A percentile compares a stretch with the other conserved stretches of the same genome.
These are phyloP conservation scores for Macrosiphum euphorbiae DNA, from an alignment of 2,888 invertebrate genomes.

Conservation along the genomic window DNA sequence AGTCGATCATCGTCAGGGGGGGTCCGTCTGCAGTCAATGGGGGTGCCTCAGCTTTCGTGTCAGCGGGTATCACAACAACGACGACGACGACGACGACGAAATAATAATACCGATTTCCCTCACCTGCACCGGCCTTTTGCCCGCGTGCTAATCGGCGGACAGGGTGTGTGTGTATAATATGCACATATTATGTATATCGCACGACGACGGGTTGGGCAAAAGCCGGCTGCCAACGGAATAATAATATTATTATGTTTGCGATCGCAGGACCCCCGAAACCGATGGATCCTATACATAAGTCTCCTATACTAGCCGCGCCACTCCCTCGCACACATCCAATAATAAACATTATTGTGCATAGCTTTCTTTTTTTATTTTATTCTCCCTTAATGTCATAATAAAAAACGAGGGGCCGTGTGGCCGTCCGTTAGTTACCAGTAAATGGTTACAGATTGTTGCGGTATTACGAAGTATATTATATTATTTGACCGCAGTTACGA, in stretches of 20 bases:
- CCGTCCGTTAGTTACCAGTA: no score
- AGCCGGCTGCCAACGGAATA: not conserved
- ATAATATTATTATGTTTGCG: not conserved
- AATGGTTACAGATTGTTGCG: no score
- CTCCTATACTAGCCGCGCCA: not conserved
- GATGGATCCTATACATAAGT: not conserved
- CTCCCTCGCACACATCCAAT: not conserved
- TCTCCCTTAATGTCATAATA: conserved; percentile 2
- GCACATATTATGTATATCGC: not conserved
- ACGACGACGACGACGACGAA: conserved; percentile 37
- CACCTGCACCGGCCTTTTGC: conserved; percentile 34
- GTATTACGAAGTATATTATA: no score
- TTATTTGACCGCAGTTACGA: no score
- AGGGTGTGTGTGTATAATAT: not conserved
- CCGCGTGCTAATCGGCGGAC: conserved; percentile 21
- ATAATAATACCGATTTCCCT: conserved; percentile 55
- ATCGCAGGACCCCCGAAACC: not conserved
- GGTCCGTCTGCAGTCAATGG: conserved; percentile 55
- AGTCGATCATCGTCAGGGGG: conserved; percentile 64
- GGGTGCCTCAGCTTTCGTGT: conserved; percentile 36
- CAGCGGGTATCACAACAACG: conserved; percentile 64
- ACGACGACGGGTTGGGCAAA: not conserved
- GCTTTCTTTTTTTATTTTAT: not conserved
- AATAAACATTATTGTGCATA: not conserved
- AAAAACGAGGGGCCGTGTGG: not conserved